Conservation (phyloP, 1,140 invertebrate genomes). For the Penaeus indicus region DNA sequence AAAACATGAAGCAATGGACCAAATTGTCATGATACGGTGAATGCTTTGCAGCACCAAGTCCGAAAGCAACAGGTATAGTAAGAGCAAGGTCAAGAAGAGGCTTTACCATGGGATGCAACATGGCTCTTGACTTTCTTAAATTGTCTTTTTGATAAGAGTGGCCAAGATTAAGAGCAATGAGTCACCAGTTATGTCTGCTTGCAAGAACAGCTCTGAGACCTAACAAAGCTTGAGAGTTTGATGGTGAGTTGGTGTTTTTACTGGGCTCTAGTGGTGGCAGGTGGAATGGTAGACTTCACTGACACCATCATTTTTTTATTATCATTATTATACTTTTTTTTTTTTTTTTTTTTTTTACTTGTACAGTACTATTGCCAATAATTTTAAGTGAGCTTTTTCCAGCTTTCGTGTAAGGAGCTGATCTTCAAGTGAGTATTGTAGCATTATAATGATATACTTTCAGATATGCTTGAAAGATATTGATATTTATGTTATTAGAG, state of each 20-base stretch:
- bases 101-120: constrained; percentile 23
- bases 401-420: constrained; percentile 56
- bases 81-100: not conserved
- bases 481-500: not conserved
- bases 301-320: constrained; percentile 4
- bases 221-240: not conserved
- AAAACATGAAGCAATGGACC: not conserved
- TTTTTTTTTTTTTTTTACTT: constrained; percentile 16
- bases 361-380: constrained; percentile 57
- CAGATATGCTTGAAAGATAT: too few relatives aligned
- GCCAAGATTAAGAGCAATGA: too few relatives aligned
- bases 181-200: constrained; percentile 1
- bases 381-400: constrained; percentile 63
- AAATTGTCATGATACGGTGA: too few relatives aligned
- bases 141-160: not conserved
- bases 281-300: not conserved
- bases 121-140: constrained; percentile 14
- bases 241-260: constrained; percentile 42
- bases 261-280: not conserved
- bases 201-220: constrained; percentile 17
- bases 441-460: not conserved
- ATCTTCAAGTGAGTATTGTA: constrained; percentile 43
- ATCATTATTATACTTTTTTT: constrained; percentile 13
- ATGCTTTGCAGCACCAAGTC: too few relatives aligned
- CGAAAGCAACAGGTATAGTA: constrained; percentile 39